These are phyloP conservation scores for Lottia scabra DNA, from an alignment of 2,888 invertebrate genomes.

Conservation along the genomic window DNA sequence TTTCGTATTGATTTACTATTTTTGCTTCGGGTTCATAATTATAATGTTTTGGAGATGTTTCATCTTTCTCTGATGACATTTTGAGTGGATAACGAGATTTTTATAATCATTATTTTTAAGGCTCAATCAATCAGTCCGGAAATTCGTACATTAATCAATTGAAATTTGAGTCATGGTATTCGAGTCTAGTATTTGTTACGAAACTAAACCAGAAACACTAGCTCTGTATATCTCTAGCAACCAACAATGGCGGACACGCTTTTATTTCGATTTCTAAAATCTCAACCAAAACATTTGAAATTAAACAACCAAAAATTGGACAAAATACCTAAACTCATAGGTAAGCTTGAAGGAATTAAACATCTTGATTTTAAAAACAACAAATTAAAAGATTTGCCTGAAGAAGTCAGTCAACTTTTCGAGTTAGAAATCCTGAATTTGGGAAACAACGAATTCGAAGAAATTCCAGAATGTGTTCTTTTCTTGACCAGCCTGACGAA, in stretches of 20 bases:
- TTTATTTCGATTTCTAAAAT: slow-evolving; percentile 55
- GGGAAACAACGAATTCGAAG: slow-evolving; percentile 64
- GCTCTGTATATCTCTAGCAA: slow-evolving; percentile 19
- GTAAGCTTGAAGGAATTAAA: slow-evolving; percentile 54
- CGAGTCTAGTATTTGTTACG: background rate
- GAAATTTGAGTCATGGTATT: background rate
- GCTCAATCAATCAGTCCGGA: background rate
- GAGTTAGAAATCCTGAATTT: slow-evolving; percentile 64
- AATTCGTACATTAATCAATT: background rate
- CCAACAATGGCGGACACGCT: slow-evolving; percentile 63
- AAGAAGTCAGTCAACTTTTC: slow-evolving; percentile 56
- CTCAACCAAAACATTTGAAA: slow-evolving; percentile 60
- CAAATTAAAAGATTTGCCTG: slow-evolving; percentile 54
- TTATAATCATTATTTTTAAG: background rate
- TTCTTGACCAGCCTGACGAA: slow-evolving; percentile 56
- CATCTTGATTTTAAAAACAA: slow-evolving; percentile 62
- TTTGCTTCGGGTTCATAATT: no score
- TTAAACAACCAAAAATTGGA: slow-evolving; percentile 63
- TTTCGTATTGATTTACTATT: no score
- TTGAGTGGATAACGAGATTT: background rate
- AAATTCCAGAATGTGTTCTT: slow-evolving; percentile 56
- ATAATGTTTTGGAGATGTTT: no score
- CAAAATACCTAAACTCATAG: slow-evolving; percentile 60
- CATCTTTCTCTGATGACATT: background rate
- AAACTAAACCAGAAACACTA: background rate